These are phyloP conservation scores for Agrotis exclamationis DNA, from an alignment of 2,888 invertebrate genomes.

Conservation along the genomic window DNA sequence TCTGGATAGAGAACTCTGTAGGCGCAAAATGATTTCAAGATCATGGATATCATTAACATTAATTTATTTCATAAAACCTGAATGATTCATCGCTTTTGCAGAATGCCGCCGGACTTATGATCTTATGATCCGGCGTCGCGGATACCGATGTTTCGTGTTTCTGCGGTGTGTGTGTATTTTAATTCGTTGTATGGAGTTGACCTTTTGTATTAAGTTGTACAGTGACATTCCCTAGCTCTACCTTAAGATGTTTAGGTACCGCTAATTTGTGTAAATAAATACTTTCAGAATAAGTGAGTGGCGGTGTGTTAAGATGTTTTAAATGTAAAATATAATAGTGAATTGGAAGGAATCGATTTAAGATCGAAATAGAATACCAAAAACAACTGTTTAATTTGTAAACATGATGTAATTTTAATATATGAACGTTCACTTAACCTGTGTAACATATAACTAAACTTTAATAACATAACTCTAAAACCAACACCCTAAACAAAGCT, in stretches of 20 bases:
- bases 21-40: no score
- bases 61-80: no score
- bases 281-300: slow-evolving; percentile 14
- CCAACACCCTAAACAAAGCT: neutral
- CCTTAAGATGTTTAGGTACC: slow-evolving; percentile 25
- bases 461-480: no score
- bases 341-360: neutral
- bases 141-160: no score
- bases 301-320: neutral
- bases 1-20: no score
- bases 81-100: no score
- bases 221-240: slow-evolving; percentile 1
- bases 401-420: neutral
- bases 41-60: no score
- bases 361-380: no score
- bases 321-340: neutral
- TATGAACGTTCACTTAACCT: neutral
- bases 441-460: neutral
- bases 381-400: no score
- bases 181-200: neutral
- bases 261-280: slow-evolving; percentile 42
- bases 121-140: no score
- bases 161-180: no score
- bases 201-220: neutral
- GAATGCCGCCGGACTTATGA: no score